Conservation (phyloP, 2,113 vertebrate genomes). For the Gracilinanus agilis region DNA sequence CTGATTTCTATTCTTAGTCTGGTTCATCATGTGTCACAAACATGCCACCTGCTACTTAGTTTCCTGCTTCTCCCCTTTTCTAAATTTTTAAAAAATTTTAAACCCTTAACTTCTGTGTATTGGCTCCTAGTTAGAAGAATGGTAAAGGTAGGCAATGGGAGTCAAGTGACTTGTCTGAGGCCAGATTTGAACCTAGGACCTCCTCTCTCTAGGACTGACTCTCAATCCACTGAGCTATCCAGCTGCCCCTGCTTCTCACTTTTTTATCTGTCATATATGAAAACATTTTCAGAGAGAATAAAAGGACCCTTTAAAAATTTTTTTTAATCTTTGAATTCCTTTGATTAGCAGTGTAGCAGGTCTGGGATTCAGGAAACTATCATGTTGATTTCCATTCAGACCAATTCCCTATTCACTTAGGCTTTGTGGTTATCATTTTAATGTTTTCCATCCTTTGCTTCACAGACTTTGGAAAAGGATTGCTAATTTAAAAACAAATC, state of each 20-base stretch:
- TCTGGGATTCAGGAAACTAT: neutral
- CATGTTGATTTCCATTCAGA: neutral
- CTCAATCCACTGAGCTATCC: no score
- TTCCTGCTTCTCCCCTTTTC: constrained; percentile 53
- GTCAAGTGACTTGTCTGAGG: no score
- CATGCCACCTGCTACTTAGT: neutral
- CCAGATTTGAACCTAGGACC: no score
- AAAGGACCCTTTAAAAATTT: neutral
- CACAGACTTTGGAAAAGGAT: neutral
- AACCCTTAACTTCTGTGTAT: no score
- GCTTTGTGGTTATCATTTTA: neutral
- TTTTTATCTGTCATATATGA: constrained; percentile 48
- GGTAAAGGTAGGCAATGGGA: no score
- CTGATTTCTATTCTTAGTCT: constrained; percentile 38
- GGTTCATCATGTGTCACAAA: neutral
- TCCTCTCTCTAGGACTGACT: no score
- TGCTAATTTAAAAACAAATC: neutral
- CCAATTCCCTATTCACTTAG: neutral
- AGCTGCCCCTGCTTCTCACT: constrained; percentile 31
- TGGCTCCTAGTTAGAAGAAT: no score
- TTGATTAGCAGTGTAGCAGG: neutral
- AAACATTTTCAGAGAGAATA: constrained; percentile 24
- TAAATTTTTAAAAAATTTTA: no score
- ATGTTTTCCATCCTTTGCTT: neutral
- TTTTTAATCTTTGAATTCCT: neutral